These are phyloP conservation scores for Lasioglossum figueresi DNA, from an alignment of 2,888 invertebrate species.

Conservation along the genomic window DNA sequence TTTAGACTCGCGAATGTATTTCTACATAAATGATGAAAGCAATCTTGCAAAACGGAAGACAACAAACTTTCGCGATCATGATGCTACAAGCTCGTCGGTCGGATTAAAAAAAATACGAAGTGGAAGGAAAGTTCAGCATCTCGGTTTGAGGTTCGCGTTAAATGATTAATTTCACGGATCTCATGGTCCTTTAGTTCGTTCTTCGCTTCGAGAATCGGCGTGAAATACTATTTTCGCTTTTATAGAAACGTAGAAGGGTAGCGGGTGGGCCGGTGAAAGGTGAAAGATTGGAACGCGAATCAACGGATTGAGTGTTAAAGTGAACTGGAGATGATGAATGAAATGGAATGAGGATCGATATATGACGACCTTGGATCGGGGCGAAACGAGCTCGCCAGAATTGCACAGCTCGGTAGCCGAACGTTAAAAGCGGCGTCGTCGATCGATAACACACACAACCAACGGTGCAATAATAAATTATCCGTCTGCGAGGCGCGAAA, in stretches of 20 bases:
- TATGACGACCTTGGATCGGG: conserved; percentile 37
- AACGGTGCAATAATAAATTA: conserved; percentile 69
- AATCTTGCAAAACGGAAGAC: too few relatives aligned
- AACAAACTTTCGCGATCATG: too few relatives aligned
- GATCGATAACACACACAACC: conserved; percentile 65
- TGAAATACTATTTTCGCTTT: not conserved
- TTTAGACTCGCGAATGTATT: too few relatives aligned
- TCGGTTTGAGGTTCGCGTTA: not conserved
- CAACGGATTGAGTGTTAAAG: conserved; percentile 26
- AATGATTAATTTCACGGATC: not conserved
- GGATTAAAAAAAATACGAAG: too few relatives aligned
- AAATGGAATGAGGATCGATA: conserved; percentile 25
- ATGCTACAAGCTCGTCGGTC: too few relatives aligned
- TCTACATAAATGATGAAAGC: too few relatives aligned
- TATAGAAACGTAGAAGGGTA: not conserved
- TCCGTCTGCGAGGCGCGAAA: conserved; percentile 63
- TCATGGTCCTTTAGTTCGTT: not conserved
- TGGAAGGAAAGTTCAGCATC: not conserved
- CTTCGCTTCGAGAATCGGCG: not conserved
- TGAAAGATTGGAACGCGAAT: not conserved
- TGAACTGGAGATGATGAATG: conserved; percentile 3
- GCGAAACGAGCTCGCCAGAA: conserved; percentile 48
- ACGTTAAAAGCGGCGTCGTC: conserved; percentile 59
- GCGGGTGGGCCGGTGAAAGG: not conserved
- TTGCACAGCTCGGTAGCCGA: conserved; percentile 20